Evolutionary conservation across 2,888 invertebrate genomes (phyloP), one percentile per base, ranked within the genome.

Genomic region (Tupiocoris notatus): DNA sequence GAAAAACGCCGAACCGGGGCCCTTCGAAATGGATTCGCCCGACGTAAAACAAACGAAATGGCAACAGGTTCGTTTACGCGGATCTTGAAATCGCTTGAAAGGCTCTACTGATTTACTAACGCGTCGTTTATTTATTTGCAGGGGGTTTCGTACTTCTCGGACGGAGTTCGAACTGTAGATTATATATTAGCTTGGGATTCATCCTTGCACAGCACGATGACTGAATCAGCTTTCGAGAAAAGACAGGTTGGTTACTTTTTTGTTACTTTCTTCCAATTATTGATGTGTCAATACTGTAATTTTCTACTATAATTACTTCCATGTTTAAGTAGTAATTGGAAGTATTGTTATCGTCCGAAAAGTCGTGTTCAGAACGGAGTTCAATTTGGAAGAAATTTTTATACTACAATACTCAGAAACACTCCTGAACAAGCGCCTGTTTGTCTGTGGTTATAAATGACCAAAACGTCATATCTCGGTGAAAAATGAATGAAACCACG

Each of bases 181-280:
- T 71, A 62, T 12, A 25, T 71, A n/a, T 20, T 71, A 21, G 71
- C 62, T 54, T 71, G 71, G 71, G 71, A 71, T 25, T 7, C 71
- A 7, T 12, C 71, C 64, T 20, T 23, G 2, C 9, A 20, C 59
- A 21, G 6, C 9, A 21, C 12, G 58, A 67, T 7, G 1, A 16
- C 3, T 16, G 57, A 56, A 70, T 23, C 18, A 2, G 21, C 70
- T 6, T 21, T 22, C 7, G 59, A 70, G 1, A 70, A 59, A 24
- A 56, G 70, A 59, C n/a, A 59, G 25, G 70, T 70, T 21, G n/a
- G 58, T 39, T 18, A 1, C 24, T 23, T 9, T n/a, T 61, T 57
- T 1, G 2, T 1, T 1, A n/a, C n/a, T n/a, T n/a, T n/a, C n/a
- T n/a, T n/a, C n/a, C n/a, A n/a, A n/a, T n/a, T n/a, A n/a, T n/a